A percentile compares a stretch with the other conserved stretches of the same genome.
Conservation (phyloP, 2,888 invertebrate genomes). For the Drosophila longiperda region DNA sequence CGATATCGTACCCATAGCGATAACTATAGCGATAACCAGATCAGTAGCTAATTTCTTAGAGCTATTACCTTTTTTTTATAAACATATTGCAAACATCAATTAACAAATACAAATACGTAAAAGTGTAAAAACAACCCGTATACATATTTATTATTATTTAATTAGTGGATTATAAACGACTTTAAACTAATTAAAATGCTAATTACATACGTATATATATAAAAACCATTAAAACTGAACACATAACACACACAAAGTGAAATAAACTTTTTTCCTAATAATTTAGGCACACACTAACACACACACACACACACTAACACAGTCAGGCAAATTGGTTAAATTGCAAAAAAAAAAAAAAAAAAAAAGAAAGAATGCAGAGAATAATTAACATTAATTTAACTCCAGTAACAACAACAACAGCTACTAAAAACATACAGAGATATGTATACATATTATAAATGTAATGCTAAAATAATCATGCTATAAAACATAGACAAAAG, state of each 20-base stretch:
- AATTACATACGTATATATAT: slow-evolving; percentile 61
- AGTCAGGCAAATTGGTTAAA: slow-evolving; percentile 1
- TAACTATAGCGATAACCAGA: slow-evolving; percentile 7
- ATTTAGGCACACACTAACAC: slow-evolving; percentile 55
- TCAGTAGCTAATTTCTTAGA: slow-evolving; percentile 30
- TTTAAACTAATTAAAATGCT: slow-evolving; percentile 72
- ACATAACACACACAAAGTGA: slow-evolving; percentile 40
- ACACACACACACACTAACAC: slow-evolving; percentile 13
- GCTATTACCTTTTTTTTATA: slow-evolving; percentile 6
- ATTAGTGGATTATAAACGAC: slow-evolving; percentile 67
- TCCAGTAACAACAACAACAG: slow-evolving; percentile 20
- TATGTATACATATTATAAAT: slow-evolving; percentile 44
- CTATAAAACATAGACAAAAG: slow-evolving; percentile 35
- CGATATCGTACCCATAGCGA: neutral
- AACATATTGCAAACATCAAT: slow-evolving; percentile 26
- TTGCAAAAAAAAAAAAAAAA: slow-evolving; percentile 21
- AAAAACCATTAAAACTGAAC: slow-evolving; percentile 55
- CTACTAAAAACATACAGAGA: slow-evolving; percentile 32
- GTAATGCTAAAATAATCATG: slow-evolving; percentile 49
- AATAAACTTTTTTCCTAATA: slow-evolving; percentile 65
- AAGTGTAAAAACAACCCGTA: slow-evolving; percentile 44
- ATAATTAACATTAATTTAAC: slow-evolving; percentile 37
- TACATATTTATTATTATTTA: slow-evolving; percentile 77
- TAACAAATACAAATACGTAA: slow-evolving; percentile 32
- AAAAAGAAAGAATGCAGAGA: slow-evolving; percentile 17